Base-by-base conservation (phyloP, 2,113 vertebrate genomes). In the Chionodraco myersi region DNA sequence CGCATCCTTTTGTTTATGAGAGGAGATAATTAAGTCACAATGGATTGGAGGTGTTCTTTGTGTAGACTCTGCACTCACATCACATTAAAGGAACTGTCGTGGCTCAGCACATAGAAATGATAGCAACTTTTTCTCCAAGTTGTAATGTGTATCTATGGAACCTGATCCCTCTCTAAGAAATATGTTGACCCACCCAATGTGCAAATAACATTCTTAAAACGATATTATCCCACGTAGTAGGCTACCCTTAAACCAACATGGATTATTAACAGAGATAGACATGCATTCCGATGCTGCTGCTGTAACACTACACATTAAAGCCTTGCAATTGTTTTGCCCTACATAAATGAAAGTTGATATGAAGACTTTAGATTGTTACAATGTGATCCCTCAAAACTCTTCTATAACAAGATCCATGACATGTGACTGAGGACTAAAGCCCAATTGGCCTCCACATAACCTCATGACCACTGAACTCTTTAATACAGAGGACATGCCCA, bases 371-470 rank as follows among this genome's bases (percentile, higher is more conserved):
- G 12, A 34, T 44, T 34, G 51, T 3, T 51, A 10, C 5, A 41
- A 41, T 14, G 26, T 70, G 23, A 44, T 18, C 26, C 62, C 48
- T 82, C 34, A 47, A 5, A 11, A 21, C 44, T 62, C 41, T 67
- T 16, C 56, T 68, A 1, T n/a, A 63, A 21, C 54, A 41, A 36
- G 45, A 48, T 45, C 21, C 67, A 47, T 53, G 41, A 69, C 79
- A 83, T 74, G 82, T 82, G 77, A 87, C 60, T 23, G 8, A 12
- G 18, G 56, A 61, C 12, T 72, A 64, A 65, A 66, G 66, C 70
- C 69, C 23, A 61, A 47, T 48, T 76, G 58, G 66, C 66, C 66
- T 26, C 16, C 16, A 7, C n/a, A 15, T 72, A 66, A 79, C 64
- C 85, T 79, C 74, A 66, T 63, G 53, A 79, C 69, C 51, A 60